Base-by-base conservation (phyloP, 2,797 vertebrate genomes). In the Manis javanica region DNA sequence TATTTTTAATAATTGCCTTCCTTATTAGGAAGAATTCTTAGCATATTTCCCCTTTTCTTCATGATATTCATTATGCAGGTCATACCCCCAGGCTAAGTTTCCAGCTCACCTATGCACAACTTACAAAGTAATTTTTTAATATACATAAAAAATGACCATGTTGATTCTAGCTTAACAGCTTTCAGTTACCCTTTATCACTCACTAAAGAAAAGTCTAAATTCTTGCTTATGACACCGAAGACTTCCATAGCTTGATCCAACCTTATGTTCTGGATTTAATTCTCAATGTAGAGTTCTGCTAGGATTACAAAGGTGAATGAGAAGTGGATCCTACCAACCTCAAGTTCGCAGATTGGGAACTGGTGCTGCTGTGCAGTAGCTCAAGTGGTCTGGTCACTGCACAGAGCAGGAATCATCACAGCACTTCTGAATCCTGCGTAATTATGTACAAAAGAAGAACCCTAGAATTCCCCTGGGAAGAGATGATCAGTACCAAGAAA, bases 101-200 rank as follows among this genome's bases (percentile, higher is more conserved):
- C 19, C 24, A 71, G 53, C 34, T 69, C 68, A 89, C 19, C 37
- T 42, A 26, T 69, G 26, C 31, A 90, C 29, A 94, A 34, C 53
- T 75, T 82, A 24, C 75, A 87, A 15, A 53, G 74, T 71, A 71
- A 66, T 78, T 95, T 95, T 82, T 29, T 71, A 85, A 55, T 85
- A 37, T 15, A 64, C 12, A 74, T 9, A 42, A 42, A 55, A 74
- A 46, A 74, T 66, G 49, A 74, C 24, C 7, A 3, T 57, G 24
- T 55, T 15, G 46, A 29, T 72, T 13, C 15, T 49, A 24, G n/a
- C 63, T 51, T 79, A 29, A 57, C 24, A 66, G 61, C 9, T 53
- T 88, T 88, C 21, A 29, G 39, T 53, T 75, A 11, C n/a, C 81
- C 29, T 69, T 74, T 19, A 46, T 83, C 29, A 55, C 11, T 10